These are phyloP conservation scores for Caligus rogercresseyi DNA, from an alignment of 1,140 invertebrate genomes.

Conservation along the genomic window DNA sequence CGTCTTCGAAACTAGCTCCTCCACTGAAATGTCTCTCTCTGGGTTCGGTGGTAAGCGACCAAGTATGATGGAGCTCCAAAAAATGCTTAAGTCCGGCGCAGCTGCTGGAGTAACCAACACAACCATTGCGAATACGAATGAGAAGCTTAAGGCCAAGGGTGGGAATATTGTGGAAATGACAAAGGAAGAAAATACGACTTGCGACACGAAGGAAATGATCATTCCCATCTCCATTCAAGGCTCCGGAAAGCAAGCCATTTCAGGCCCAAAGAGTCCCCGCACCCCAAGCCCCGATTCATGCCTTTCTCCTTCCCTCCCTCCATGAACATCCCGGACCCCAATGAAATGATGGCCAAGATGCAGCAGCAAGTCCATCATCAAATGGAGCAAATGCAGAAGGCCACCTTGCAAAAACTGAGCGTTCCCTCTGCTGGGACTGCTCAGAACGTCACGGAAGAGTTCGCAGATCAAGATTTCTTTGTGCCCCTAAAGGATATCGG, in stretches of 20 bases:
- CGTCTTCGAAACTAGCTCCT: background rate
- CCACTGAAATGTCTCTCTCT: background rate
- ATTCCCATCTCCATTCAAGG: conserved; percentile 17
- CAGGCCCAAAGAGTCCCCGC: background rate
- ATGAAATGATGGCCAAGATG: conserved; percentile 19
- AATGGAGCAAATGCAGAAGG: conserved; percentile 14
- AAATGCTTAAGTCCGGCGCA: conserved; percentile 1
- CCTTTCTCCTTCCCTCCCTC: conserved; percentile 15
- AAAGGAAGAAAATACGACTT: background rate
- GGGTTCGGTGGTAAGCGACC: background rate
- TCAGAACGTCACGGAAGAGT: background rate
- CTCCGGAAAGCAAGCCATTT: background rate
- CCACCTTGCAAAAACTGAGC: conserved; percentile 3
- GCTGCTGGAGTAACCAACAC: conserved; percentile 1
- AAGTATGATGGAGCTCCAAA: background rate
- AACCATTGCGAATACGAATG: background rate
- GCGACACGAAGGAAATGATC: conserved; percentile 14
- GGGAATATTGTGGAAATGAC: conserved; percentile 15
- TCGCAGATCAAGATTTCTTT: conserved; percentile 19
- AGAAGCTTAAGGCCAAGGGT: conserved; percentile 12
- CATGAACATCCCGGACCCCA: conserved; percentile 3
- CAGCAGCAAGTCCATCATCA: conserved; percentile 13
- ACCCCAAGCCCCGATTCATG: conserved; percentile 11
- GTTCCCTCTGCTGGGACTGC: background rate
- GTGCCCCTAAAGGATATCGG: conserved; percentile 14